Evolutionary conservation across 2,797 vertebrate species (phyloP), one percentile per base, ranked within the genome.

Genomic region (Chiroxiphia lanceolata): DNA sequence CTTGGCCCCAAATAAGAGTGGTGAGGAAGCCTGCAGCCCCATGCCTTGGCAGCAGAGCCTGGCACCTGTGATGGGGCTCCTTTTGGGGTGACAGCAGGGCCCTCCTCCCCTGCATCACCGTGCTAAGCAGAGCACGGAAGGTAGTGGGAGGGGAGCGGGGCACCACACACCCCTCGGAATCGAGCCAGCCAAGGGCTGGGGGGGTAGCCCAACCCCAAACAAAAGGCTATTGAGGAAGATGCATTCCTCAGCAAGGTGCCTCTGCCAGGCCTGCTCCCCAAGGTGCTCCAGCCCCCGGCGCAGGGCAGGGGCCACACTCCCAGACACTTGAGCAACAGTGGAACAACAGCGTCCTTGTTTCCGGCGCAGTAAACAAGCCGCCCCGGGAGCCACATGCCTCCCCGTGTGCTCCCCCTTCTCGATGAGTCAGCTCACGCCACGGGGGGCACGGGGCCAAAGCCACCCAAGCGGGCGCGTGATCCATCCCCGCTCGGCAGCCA

Each of bases 241-340:
- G 10, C 83, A 97, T 97, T 97, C 96, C 97, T 96, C 84, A 95
- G 89, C 89, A 85, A 96, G 95, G 96, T 95, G 91, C 89, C 78
- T 93, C 51, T 3, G 80, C 96, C 94, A 95, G 96, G 72, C 83
- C 74, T 63, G 77, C 84, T 97, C 96, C 96, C 94, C 90, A 95
- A 94, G 92, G 96, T 94, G 78, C 94, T 96, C 90, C 93, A 91
- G 22, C 84, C 64, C 79, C 64, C 51, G 79, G 89, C 14, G 15
- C 53, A 89, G 79, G 68, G 82, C 91, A 83, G 36, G 51, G 77
- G 89, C 88, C 29, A 20, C 20, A 20, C 91, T 97, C 94, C 90
- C 89, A 57, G 94, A 89, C 93, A 91, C 94, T 91, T 85, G 72
- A 83, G 95, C 92, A 97, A 88, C 33, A 51, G 64, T 87, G 91